Percentiles rank a stretch among this genome's conserved stretches.
These are phyloP conservation scores for Sternotherus odoratus DNA, from an alignment of 2,797 vertebrate species.

Conservation along the genomic window DNA sequence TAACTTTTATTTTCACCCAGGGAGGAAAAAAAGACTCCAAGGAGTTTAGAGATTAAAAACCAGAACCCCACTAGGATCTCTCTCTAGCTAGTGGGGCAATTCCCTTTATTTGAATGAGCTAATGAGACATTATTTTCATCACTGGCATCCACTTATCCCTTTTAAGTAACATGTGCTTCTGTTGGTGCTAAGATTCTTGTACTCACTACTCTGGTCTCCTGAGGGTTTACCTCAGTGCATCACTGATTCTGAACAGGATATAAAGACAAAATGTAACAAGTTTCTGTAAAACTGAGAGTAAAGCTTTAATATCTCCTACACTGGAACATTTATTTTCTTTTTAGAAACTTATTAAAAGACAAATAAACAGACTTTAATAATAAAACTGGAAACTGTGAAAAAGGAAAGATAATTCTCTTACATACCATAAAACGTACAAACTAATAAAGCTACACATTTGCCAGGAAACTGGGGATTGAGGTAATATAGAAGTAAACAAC, in stretches of 20 bases:
- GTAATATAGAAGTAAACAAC: constrained; percentile 56
- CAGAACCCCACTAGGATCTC: neutral
- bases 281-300: constrained; percentile 5
- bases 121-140: neutral
- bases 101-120: neutral
- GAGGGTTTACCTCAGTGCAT: neutral
- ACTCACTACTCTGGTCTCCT: neutral
- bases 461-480: constrained; percentile 48
- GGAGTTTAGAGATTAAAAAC: neutral
- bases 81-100: neutral
- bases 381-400: constrained; percentile 68
- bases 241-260: neutral
- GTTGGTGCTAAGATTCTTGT: constrained; percentile 9
- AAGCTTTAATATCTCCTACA: constrained; percentile 8
- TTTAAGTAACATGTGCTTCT: neutral
- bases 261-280: constrained; percentile 17
- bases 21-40: neutral
- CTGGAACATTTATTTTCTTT: neutral
- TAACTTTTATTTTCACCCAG: neutral
- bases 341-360: constrained; percentile 50
- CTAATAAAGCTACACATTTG: constrained; percentile 59
- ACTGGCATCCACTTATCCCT: neutral
- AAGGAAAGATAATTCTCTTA: constrained; percentile 64
- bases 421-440: constrained; percentile 45
- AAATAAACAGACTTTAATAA: constrained; percentile 68